A percentile compares a stretch with the other conserved stretches of the same genome.
These are phyloP conservation scores for Scomber japonicus DNA, from an alignment of 2,113 vertebrate species.

Conservation along the genomic window DNA sequence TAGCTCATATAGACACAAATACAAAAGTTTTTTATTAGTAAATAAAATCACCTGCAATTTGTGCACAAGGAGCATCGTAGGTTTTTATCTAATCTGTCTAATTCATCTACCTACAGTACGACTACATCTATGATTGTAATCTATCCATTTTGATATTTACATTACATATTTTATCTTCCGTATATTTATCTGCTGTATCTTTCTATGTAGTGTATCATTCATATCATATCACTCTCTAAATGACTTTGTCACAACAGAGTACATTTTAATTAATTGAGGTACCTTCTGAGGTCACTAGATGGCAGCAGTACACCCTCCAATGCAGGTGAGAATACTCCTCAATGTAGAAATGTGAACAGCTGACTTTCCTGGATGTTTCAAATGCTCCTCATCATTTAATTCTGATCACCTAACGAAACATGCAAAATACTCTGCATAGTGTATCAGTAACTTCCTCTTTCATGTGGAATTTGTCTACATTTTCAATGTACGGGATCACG, in stretches of 20 bases:
- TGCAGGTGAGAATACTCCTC: constrained; percentile 27
- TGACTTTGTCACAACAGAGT: neutral
- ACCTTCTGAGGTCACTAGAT: constrained; percentile 66
- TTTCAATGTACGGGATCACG: no score
- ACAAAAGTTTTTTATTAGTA: neutral
- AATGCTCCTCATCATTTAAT: constrained; percentile 6
- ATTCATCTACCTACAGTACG: neutral
- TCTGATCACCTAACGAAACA: neutral
- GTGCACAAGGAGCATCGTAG: no score
- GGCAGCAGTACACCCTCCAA: constrained; percentile 54
- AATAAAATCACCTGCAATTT: no score
- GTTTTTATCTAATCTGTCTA: no score
- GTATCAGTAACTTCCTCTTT: neutral
- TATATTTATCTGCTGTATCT: neutral
- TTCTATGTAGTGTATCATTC: neutral
- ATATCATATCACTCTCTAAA: neutral
- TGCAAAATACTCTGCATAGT: neutral
- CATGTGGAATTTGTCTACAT: neutral
- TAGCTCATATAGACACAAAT: neutral
- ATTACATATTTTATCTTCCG: no score
- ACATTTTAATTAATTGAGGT: constrained; percentile 13
- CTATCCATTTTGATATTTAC: no score
- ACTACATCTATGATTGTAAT: no score
- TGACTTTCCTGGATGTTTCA: neutral
- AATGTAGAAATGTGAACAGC: constrained; percentile 4